Percentiles rank a stretch among this genome's conserved stretches.
These are phyloP conservation scores for Lepidochitona cinerea DNA, from an alignment of 2,888 invertebrate genomes.

Conservation along the genomic window DNA sequence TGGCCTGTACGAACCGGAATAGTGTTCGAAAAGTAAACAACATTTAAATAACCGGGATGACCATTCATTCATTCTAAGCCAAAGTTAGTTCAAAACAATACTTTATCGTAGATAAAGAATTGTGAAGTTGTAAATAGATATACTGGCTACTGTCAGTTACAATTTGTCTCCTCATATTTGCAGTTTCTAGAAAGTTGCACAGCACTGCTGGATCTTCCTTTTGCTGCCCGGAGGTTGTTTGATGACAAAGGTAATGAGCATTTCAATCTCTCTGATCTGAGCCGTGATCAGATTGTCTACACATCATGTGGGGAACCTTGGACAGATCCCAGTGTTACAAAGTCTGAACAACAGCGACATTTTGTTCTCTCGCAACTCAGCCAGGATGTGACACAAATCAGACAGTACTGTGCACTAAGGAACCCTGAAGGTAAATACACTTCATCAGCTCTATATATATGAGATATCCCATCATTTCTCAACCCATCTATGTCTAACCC, in stretches of 20 bases:
- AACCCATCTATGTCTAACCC: no score
- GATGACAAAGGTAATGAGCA: conserved; percentile 67
- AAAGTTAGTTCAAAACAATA: no score
- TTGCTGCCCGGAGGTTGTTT: conserved; percentile 69
- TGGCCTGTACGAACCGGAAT: no score
- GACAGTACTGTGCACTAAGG: conserved; percentile 63
- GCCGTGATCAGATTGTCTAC: conserved; percentile 65
- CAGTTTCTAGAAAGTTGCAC: conserved; percentile 70
- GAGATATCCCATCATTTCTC: no score
- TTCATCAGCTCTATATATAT: no score
- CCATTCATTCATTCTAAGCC: no score
- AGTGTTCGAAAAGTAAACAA: no score
- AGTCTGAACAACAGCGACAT: conserved; percentile 66
- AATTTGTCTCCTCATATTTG: no score
- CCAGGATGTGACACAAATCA: conserved; percentile 66
- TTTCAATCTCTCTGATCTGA: conserved; percentile 58
- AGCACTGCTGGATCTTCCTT: conserved; percentile 61
- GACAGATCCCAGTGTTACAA: conserved; percentile 66
- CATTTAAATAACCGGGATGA: no score
- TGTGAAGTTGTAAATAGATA: no score
- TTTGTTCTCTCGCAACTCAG: conserved; percentile 65
- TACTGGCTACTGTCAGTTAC: no score
- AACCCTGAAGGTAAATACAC: conserved; percentile 49
- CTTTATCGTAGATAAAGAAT: no score
- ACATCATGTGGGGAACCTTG: conserved; percentile 68